Evolutionary conservation across 2,113 vertebrate species (phyloP).

Genomic region (Brienomyrus brachyistius): DNA sequence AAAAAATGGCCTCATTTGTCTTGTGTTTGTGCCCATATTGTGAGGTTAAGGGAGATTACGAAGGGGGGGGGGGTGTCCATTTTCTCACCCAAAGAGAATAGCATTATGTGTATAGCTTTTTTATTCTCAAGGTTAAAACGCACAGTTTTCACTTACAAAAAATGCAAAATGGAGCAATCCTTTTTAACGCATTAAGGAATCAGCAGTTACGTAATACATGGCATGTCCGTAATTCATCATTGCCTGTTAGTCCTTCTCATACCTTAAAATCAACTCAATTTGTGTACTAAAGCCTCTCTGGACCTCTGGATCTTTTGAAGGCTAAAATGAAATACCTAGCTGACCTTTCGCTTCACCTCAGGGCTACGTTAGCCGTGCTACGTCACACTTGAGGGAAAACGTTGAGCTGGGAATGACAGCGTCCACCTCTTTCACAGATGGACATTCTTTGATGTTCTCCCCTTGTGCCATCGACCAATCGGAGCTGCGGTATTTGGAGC

Average conservation of each 20-base stretch:
- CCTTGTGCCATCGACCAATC: slow-evolving; percentile 47
- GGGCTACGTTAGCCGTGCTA: neutral
- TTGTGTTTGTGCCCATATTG: neutral
- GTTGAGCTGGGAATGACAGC: neutral
- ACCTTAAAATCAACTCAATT: neutral
- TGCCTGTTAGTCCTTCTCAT: neutral
- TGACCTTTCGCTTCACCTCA: neutral
- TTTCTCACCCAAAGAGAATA: neutral
- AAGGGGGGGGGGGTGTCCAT: neutral
- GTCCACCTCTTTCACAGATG: slow-evolving; percentile 29
- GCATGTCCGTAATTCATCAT: neutral
- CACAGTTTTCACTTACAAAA: neutral
- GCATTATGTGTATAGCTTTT: neutral
- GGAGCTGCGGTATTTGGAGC: slow-evolving; percentile 45
- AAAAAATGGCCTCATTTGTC: neutral
- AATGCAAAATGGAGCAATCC: neutral
- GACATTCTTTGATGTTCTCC: slow-evolving; percentile 45
- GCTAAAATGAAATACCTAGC: neutral
- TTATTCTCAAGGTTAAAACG: neutral
- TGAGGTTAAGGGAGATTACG: neutral
- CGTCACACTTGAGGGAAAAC: neutral
- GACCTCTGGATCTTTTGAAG: neutral
- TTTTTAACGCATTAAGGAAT: neutral
- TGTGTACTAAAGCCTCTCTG: neutral
- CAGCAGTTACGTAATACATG: neutral